Base-by-base conservation (phyloP, 2,797 vertebrate genomes). In the Cossypha caffra region DNA sequence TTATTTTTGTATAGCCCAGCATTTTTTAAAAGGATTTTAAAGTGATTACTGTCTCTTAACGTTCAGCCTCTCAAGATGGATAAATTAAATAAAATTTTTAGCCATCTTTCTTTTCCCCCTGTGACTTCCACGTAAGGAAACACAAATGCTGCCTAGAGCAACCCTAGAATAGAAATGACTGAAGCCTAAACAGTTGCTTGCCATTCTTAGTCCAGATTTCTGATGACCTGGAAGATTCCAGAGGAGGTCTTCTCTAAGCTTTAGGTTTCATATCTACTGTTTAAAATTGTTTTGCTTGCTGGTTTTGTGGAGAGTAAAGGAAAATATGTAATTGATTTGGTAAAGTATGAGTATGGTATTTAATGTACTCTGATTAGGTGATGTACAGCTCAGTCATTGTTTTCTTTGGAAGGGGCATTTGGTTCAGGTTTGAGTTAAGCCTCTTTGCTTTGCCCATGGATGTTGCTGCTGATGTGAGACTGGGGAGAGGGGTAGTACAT, bases 91-190 rank as follows among this genome's bases (percentile, higher is more conserved):
- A 47, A 69, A 67, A 71, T 8, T 55, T 82, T 17, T 29, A 33
- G 33, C 52, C 14, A 1, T 61, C 6, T 48, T 37, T 59, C 75
- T 16, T 37, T 54, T 43, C 7, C n/a, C 47, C 20, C 13, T 28
- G 5, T 35, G 23, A 20, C 26, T 85, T 69, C 52, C 88, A 26
- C 38, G 2, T 88, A 59, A 90, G 67, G 77, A 89, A 94, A 57
- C 42, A 64, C 67, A 92, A 81, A 59, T 76, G 77, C 52, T 94
- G 90, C 74, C 54, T 76, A 43, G 54, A 90, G 43, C 58, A 91
- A 68, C 35, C 94, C 61, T 94, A 83, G 95, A 96, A 96, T 96
- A 97, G 93, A 95, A 94, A 71, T 87, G 74, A 74, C 90, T 93
- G 94, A 89, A 95, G 80, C 75, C 78, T 67, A 51, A 96, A 93